Percentiles rank a stretch among this genome's conserved stretches.
Conservation (phyloP, 1,140 invertebrate genomes). For the Temnothorax longispinosus region DNA sequence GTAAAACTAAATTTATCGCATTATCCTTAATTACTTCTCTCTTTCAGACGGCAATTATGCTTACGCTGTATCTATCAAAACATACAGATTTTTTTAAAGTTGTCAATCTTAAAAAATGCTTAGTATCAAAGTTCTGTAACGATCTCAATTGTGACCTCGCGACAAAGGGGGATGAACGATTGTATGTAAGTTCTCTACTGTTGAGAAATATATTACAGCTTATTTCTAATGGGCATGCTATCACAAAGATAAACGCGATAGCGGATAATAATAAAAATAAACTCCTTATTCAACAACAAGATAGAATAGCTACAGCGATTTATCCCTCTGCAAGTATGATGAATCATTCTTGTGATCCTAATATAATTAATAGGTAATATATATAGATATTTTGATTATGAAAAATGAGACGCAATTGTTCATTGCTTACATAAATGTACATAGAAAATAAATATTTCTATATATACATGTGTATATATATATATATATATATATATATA, state of each 20-base stretch:
- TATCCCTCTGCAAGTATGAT: conserved; percentile 95
- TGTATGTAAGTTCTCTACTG: conserved; percentile 88
- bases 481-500: no score
- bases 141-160: conserved; percentile 77
- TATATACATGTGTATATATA: no score
- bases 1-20: conserved; percentile 63
- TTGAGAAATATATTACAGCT: conserved; percentile 91
- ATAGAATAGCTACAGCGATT: conserved; percentile 92
- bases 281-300: conserved; percentile 83
- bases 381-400: conserved; percentile 28
- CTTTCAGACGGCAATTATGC: conserved; percentile 87
- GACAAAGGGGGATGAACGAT: conserved; percentile 78
- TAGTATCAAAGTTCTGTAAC: conserved; percentile 78
- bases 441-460: background rate
- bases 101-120: conserved; percentile 73
- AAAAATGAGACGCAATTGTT: background rate
- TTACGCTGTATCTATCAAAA: conserved; percentile 86
- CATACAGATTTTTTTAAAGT: conserved; percentile 86
- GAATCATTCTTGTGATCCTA: conserved; percentile 96
- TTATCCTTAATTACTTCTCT: conserved; percentile 29
- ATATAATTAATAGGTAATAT: conserved; percentile 91
- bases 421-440: background rate
- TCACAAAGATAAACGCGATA: conserved; percentile 85
- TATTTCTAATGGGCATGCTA: conserved; percentile 92
- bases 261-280: conserved; percentile 70